Evolutionary conservation across 2,113 vertebrate species (phyloP).

Genomic region (Hippolais icterina): DNA sequence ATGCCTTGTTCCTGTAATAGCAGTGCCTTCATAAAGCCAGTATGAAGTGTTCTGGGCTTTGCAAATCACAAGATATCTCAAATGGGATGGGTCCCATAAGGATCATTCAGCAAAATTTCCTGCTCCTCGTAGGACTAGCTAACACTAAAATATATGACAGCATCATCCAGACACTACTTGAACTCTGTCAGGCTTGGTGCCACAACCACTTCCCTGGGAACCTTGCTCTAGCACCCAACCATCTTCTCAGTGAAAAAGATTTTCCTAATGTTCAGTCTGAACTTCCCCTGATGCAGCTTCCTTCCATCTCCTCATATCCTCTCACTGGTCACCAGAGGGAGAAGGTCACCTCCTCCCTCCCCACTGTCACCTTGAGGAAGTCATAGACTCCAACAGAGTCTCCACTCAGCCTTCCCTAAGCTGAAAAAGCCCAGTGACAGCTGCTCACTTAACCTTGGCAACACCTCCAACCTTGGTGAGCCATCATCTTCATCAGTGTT

Average conservation of each 20-base stretch:
- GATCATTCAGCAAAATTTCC: background rate
- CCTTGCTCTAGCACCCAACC: background rate
- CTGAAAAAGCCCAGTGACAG: background rate
- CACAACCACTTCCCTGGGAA: background rate
- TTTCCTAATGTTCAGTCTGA: background rate
- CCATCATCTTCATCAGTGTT: background rate
- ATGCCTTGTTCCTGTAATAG: background rate
- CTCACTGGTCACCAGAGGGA: fast-evolving
- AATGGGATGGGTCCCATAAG: background rate
- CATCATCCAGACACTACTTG: background rate
- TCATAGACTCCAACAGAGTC: fast-evolving
- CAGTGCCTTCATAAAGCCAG: background rate
- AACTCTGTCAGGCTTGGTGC: background rate
- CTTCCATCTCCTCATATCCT: background rate
- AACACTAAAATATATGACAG: background rate
- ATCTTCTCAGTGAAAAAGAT: background rate
- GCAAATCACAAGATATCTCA: background rate
- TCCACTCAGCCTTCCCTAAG: background rate
- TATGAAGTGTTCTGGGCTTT: background rate
- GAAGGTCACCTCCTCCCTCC: background rate
- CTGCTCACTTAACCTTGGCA: background rate
- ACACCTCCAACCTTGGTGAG: background rate
- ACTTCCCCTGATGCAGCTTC: background rate
- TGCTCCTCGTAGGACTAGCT: background rate
- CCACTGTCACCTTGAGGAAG: fast-evolving